Percentiles rank a stretch among this genome's conserved stretches.
phyloP scores from a whole-genome alignment of 2,113 vertebrate species.

The Bombycilla garrulus region DNA sequence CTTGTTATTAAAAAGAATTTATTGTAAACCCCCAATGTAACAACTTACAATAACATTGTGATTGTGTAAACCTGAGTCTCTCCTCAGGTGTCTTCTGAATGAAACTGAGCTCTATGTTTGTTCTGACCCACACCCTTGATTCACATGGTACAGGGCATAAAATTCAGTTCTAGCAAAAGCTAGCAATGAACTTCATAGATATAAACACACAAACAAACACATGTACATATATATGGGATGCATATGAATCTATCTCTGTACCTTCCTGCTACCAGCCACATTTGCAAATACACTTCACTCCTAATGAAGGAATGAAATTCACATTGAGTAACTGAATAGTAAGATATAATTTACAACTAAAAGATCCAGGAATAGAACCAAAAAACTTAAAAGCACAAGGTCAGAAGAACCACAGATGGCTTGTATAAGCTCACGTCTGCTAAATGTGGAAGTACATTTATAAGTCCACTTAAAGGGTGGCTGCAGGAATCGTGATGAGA shows the following conservation, averaged over 20 bases:
- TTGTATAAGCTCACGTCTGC: not conserved
- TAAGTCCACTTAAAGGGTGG: not conserved
- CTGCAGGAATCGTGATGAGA: not conserved
- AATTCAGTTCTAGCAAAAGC: not conserved
- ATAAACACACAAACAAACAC: not conserved
- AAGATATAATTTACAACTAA: not conserved
- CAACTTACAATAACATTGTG: not conserved
- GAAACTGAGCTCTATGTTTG: not conserved
- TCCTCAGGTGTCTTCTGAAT: not conserved
- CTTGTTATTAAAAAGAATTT: not conserved
- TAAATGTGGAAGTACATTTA: not conserved
- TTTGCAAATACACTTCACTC: not conserved
- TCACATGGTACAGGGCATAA: not conserved
- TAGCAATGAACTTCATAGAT: not conserved
- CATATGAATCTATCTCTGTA: not conserved
- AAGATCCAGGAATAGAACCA: not conserved
- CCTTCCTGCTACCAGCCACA: not conserved
- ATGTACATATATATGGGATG: not conserved
- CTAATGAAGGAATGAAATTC: not conserved
- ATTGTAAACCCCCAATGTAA: not conserved
- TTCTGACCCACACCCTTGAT: not conserved
- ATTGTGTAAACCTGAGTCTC: not conserved
- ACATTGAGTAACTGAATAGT: not conserved
- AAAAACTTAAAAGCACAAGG: not conserved
- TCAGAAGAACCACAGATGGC: not conserved